A percentile compares a stretch with the other conserved stretches of the same genome.
Conservation (phyloP, 1,140 invertebrate genomes). For the Geopemphigus sp. region DNA sequence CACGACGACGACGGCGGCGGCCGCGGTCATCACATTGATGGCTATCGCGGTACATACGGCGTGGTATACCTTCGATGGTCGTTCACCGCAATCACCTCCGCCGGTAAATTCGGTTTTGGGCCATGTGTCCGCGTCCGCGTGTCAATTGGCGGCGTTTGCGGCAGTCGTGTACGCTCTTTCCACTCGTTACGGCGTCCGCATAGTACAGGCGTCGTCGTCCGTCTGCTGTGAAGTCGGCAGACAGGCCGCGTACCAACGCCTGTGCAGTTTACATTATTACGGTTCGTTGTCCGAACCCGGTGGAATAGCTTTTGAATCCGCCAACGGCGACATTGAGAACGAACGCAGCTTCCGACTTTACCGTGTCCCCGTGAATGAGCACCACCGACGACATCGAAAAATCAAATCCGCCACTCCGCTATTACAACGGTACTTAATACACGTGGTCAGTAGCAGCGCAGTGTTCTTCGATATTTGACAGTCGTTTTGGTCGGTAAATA, state of each 20-base stretch:
- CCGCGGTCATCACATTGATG: not conserved
- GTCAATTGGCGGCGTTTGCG: slow-evolving; percentile 8
- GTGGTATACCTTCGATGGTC: not conserved
- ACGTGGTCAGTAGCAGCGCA: no score
- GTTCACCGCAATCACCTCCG: not conserved
- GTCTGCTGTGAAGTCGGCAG: not conserved
- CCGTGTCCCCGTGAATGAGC: not conserved
- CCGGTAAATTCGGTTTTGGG: not conserved
- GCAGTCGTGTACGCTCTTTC: slow-evolving; percentile 23
- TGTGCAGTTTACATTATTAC: not conserved
- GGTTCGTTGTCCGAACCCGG: slow-evolving; percentile 9
- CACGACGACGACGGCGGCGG: not conserved
- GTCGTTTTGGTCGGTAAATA: no score
- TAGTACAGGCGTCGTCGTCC: not conserved
- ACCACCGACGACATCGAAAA: not conserved
- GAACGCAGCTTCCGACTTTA: not conserved
- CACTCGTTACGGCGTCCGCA: not conserved
- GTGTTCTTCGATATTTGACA: no score
- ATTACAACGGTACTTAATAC: slow-evolving; percentile 17
- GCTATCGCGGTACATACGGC: not conserved
- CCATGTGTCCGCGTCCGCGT: not conserved
- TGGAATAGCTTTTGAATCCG: not conserved
- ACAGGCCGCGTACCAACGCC: not conserved
- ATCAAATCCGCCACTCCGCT: slow-evolving; percentile 18
- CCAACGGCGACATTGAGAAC: not conserved